Evolutionary conservation across 1,140 invertebrate species (phyloP).

Genomic region (Bathynomus jamesi): DNA sequence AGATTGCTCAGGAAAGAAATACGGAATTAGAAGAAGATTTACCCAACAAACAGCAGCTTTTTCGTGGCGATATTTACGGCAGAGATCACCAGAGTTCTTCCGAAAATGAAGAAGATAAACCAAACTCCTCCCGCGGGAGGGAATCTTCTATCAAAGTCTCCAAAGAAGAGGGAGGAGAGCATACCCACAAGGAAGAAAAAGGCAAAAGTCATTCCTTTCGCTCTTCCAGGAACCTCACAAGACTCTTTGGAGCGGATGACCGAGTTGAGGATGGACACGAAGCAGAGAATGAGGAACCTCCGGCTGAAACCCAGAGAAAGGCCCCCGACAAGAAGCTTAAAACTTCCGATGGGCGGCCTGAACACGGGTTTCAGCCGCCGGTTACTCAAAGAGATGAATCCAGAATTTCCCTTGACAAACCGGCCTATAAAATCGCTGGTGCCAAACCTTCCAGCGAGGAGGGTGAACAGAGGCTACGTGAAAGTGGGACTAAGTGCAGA

Average conservation of each 20-base stretch:
- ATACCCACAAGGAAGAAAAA: neutral
- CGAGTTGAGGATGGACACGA: slow-evolving; percentile 17
- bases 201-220: neutral
- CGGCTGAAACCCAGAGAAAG: slow-evolving; percentile 34
- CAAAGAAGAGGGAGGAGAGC: neutral
- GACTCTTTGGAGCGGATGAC: neutral
- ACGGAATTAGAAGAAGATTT: slow-evolving; percentile 8
- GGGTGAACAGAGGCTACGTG: slow-evolving; percentile 20
- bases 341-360: slow-evolving; percentile 71
- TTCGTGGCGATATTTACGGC: slow-evolving; percentile 35
- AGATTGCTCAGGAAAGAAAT: slow-evolving; percentile 5
- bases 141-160: slow-evolving; percentile 1
- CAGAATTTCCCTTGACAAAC: slow-evolving; percentile 23
- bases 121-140: neutral
- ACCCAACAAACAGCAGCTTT: slow-evolving; percentile 26
- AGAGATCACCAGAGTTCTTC: slow-evolving; percentile 35
- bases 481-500: slow-evolving; percentile 28
- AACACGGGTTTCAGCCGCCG: slow-evolving; percentile 49
- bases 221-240: neutral
- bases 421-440: slow-evolving; percentile 7
- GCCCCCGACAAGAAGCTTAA: slow-evolving; percentile 74
- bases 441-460: slow-evolving; percentile 9
- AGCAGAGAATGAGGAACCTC: slow-evolving; percentile 30
- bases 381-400: slow-evolving; percentile 36
- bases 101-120: slow-evolving; percentile 21